phyloP scores from a whole-genome alignment of 1,140 invertebrate genomes.

The Eciton burchellii region DNA sequence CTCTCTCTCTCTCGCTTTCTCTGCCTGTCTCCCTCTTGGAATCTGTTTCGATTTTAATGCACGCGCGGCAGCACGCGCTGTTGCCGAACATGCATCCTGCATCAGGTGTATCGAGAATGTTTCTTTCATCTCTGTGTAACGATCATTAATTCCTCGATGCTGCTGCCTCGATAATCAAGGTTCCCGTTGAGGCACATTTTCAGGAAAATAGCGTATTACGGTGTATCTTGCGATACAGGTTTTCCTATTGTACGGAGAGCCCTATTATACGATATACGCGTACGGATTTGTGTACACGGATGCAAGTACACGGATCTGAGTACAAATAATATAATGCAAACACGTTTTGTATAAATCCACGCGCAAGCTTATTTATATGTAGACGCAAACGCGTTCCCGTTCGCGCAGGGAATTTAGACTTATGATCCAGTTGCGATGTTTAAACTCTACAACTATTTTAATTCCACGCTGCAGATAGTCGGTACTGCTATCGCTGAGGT shows the following conservation, averaged over 20 bases:
- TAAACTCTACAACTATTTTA: conserved; percentile 40
- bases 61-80: not conserved
- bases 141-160: not conserved
- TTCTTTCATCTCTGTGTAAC: not conserved
- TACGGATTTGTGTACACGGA: too few relatives aligned
- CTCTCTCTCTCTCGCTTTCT: too few relatives aligned
- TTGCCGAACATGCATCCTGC: not conserved
- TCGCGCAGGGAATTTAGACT: conserved; percentile 42
- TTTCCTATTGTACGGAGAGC: too few relatives aligned
- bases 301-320: not conserved
- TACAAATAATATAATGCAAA: not conserved
- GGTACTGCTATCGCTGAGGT: conserved; percentile 43
- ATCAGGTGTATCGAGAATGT: not conserved
- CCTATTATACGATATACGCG: too few relatives aligned
- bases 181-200: not conserved
- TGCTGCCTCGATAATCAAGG: not conserved
- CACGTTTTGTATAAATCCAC: not conserved
- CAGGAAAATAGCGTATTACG: not conserved
- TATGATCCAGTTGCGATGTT: conserved; percentile 29
- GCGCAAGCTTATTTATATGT: not conserved
- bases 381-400: conserved; percentile 1
- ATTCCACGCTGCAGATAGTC: conserved; percentile 22
- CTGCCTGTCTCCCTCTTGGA: too few relatives aligned
- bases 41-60: conserved; percentile 31
- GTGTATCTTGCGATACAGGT: too few relatives aligned